These are phyloP conservation scores for Apomyelois bistriatella DNA, from an alignment of 2,888 invertebrate species.

Conservation along the genomic window DNA sequence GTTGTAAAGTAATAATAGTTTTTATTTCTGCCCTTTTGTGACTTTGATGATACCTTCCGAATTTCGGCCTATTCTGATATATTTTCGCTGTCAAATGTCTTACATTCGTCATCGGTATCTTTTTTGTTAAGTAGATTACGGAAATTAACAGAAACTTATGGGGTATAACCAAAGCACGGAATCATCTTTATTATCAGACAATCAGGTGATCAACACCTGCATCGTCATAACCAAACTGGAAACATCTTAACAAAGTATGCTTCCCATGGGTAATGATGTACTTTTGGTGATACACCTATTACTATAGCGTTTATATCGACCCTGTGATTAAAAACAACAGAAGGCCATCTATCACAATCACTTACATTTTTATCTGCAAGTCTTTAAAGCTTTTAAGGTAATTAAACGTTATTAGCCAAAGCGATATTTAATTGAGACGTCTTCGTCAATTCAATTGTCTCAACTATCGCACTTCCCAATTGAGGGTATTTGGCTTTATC, in stretches of 20 bases:
- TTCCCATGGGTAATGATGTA: too few relatives aligned
- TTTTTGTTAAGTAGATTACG: neutral
- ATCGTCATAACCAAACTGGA: too few relatives aligned
- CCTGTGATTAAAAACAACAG: constrained; percentile 1
- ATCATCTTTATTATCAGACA: too few relatives aligned
- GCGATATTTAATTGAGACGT: constrained; percentile 68
- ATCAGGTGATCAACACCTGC: too few relatives aligned
- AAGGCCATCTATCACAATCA: constrained; percentile 23
- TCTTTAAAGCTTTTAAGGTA: constrained; percentile 61
- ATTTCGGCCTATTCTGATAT: constrained; percentile 31
- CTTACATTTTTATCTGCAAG: constrained; percentile 28
- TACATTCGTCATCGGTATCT: neutral
- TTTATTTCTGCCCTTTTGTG: constrained; percentile 34
- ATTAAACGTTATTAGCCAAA: constrained; percentile 61
- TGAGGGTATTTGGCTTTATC: constrained; percentile 25
- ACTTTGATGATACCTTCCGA: constrained; percentile 61
- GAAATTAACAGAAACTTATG: too few relatives aligned
- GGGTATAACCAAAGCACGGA: too few relatives aligned
- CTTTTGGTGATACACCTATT: too few relatives aligned
- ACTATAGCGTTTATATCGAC: neutral
- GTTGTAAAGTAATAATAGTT: constrained; percentile 58
- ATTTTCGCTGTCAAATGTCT: constrained; percentile 13
- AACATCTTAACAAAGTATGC: too few relatives aligned
- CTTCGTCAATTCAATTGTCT: constrained; percentile 63
- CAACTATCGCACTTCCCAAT: constrained; percentile 47